phyloP scores from a whole-genome alignment of 2,797 vertebrate genomes.

The Avahi laniger region DNA sequence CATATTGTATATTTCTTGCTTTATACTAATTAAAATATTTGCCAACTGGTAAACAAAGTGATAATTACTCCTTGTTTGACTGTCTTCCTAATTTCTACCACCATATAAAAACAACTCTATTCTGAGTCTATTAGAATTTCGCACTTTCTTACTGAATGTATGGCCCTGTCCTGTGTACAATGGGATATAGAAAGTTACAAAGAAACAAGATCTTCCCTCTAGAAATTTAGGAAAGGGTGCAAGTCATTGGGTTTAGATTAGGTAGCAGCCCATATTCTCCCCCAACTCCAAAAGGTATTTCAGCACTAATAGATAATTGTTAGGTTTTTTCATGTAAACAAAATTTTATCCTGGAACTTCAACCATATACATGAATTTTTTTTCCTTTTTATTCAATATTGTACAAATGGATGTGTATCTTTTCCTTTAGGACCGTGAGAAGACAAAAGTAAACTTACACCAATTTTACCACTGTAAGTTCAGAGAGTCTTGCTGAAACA shows the following conservation, averaged over 20 bases:
- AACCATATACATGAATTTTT: not conserved
- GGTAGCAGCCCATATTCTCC: not conserved
- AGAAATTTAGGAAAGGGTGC: not conserved
- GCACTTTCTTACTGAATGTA: not conserved
- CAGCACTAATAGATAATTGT: not conserved
- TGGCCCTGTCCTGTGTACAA: not conserved
- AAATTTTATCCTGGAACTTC: not conserved
- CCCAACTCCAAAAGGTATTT: not conserved
- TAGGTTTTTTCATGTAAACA: constrained; percentile 30
- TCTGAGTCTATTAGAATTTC: not conserved
- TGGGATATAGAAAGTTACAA: not conserved
- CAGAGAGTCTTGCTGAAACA: constrained; percentile 7
- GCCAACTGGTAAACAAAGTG: not conserved
- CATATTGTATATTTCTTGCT: not conserved
- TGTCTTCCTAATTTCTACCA: not conserved
- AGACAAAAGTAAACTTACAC: constrained; percentile 16
- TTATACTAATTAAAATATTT: constrained; percentile 41
- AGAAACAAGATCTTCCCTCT: not conserved
- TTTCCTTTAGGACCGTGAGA: not conserved
- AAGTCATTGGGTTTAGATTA: not conserved
- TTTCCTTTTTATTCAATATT: not conserved
- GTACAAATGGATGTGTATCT: not conserved
- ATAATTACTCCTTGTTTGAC: not conserved
- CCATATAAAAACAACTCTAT: not conserved
- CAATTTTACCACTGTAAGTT: not conserved